Evolutionary conservation across 2,113 vertebrate genomes (phyloP), one percentile per base, ranked within the genome.

Genomic region (Charadrius vociferus): DNA sequence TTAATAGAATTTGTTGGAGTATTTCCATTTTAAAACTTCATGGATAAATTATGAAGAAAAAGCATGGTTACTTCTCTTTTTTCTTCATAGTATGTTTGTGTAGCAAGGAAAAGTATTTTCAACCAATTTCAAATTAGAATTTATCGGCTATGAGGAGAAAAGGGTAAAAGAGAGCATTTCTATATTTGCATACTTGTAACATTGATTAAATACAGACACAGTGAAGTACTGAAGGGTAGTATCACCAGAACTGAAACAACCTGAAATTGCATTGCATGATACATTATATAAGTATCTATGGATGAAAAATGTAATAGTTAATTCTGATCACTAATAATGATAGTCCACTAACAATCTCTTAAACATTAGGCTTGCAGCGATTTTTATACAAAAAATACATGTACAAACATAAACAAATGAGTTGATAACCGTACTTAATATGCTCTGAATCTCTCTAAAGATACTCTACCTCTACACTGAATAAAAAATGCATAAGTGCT

Each of bases 161-260:
- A 56, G 16, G 3, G 27, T 37, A 62, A 80, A 41, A 79, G 19
- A 80, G 13, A 22, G 12, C 12, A 30, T 34, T 27, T 50, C 30
- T 19, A 45, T 58, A 11, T 59, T 43, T 74, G 49, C 30, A 23
- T 95, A 87, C 52, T 68, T 81, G 72, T n/a, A 79, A 13, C 24
- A 98, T 97, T 98, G 96, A 96, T 95, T 78, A 98, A 89, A 77
- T 97, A 97, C 89, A 99, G 97, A 86, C 96, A 95, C n/a, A 95
- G 96, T 82, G 74, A 87, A 79, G 86, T 41, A 95, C 80, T 97
- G 55, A 96, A 89, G 53, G 98, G 53, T 86, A 98, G 53, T 86
- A 52, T 84, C 91, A 98, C 36, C 23, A 98, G 49, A 47, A 96
- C 81, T 36, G 68, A 39, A 61, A 91, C 59, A 72, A 80, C 26